These are phyloP conservation scores for Gallinago media DNA, from an alignment of 2,113 vertebrate genomes.

Conservation along the genomic window DNA sequence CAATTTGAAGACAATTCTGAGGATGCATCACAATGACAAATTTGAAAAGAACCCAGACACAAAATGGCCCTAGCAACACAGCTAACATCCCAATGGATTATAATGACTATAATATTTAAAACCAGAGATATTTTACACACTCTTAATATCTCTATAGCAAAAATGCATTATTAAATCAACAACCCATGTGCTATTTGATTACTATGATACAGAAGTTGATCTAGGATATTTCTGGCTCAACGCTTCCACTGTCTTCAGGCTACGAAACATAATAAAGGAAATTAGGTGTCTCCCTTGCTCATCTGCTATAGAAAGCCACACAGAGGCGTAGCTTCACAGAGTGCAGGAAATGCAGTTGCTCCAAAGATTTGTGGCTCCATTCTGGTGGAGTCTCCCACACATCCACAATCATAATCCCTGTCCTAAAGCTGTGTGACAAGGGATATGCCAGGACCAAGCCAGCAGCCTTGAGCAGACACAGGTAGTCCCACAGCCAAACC, in stretches of 20 bases:
- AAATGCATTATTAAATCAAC: constrained; percentile 4
- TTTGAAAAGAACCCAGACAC: not conserved
- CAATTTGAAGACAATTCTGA: not conserved
- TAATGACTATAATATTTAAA: not conserved
- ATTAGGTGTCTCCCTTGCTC: constrained; percentile 2
- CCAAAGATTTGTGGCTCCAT: not conserved
- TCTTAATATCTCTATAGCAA: not conserved
- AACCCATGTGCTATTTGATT: not conserved
- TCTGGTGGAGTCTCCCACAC: not conserved
- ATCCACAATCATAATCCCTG: not conserved
- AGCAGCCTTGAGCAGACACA: not conserved
- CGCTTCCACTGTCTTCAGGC: constrained; percentile 30
- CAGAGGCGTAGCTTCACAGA: not conserved
- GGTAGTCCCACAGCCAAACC: not conserved
- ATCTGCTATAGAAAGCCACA: not conserved
- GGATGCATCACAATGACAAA: not conserved
- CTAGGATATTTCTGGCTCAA: constrained; percentile 23
- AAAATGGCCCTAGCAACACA: not conserved
- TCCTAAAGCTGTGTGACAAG: not conserved
- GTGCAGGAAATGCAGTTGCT: not conserved
- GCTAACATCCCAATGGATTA: not conserved
- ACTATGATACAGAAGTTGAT: not conserved
- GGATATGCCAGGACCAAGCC: not conserved
- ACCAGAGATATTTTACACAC: not conserved
- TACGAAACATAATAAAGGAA: constrained; percentile 9